Evolutionary conservation across 1,140 invertebrate genomes (phyloP), one percentile per base, ranked within the genome.

Genomic region (Teleopsis dalmanni): DNA sequence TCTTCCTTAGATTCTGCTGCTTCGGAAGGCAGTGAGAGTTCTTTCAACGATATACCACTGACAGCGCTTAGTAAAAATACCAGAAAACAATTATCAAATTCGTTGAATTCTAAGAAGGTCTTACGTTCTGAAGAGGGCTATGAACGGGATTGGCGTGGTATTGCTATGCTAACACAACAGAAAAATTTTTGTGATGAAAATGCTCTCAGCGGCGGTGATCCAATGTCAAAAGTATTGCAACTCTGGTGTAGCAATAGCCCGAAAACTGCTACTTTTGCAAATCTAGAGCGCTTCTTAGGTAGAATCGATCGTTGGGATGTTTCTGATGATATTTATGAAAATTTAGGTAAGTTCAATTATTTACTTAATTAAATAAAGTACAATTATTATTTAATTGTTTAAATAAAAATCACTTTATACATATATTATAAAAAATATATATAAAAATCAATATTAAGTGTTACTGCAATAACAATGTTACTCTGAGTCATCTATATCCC

Each of bases 251-350:
- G 73, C 18, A 65, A 65, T 10, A 59, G 53, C 37, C 52, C 59
- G 2, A 41, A 64, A 18, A 67, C 69, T 14, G 68, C 72, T 27
- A 77, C 71, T 18, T 61, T 83, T 36, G 64, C 70, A 8, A 61
- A 75, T 52, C 68, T 85, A 9, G 63, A 75, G 51, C 48, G 57
- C 26, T 73, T 66, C 56, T 67, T 86, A 6, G 73, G 76, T 50
- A 61, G 75, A 44, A 72, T 85, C 33, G 82, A 84, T 55, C 73
- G 84, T 52, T 83, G 75, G 73, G 83, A 85, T 67, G 74, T 84
- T 33, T 55, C 80, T 13, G 77, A 81, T 51, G 82, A 86, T 59
- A 70, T 75, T 14, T 55, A 63, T 47, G 54, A 70, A 29, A 62
- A 78, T 21, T 68, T 85, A 52, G 73, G 82, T 84, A 65, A 59